Evolutionary conservation across 2,797 vertebrate species (phyloP).

Genomic region (Lateolabrax maculatus): DNA sequence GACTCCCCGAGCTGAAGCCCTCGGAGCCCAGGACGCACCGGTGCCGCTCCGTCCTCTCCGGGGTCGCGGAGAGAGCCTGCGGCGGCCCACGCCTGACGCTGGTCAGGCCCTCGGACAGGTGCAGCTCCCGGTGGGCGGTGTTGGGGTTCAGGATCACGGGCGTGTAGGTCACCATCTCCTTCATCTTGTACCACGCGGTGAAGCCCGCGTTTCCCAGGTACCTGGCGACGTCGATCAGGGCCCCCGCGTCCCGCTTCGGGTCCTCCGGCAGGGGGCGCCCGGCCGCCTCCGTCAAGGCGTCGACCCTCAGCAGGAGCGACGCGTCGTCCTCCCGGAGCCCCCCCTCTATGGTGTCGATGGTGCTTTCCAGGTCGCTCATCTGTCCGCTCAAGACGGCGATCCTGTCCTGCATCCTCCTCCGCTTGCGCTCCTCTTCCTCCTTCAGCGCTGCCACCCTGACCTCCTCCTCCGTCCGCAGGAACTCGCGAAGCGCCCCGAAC

Average conservation of each 20-base stretch:
- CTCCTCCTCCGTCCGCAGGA: not conserved
- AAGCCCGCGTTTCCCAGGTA: conserved; percentile 16
- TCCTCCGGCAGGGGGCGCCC: conserved; percentile 12
- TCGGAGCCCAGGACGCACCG: not conserved
- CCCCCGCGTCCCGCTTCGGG: not conserved
- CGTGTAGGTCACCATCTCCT: not conserved
- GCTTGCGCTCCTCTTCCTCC: not conserved
- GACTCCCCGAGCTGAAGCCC: not conserved
- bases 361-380: not conserved
- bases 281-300: fast-evolving
- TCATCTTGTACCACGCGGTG: not conserved
- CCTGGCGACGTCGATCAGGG: not conserved
- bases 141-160: conserved; percentile 21
- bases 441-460: not conserved
- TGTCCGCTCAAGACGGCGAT: fast-evolving
- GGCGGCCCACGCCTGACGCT: not conserved
- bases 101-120: not conserved
- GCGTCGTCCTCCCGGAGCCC: not conserved
- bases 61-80: not conserved
- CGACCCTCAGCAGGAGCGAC: not conserved
- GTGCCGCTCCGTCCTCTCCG: conserved; percentile 14
- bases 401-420: not conserved
- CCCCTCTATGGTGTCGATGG: not conserved
- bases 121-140: not conserved
- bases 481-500: not conserved